Evolutionary conservation across 2,113 vertebrate genomes (phyloP), one percentile per base, ranked within the genome.

Genomic region (Gambusia holbrooki): DNA sequence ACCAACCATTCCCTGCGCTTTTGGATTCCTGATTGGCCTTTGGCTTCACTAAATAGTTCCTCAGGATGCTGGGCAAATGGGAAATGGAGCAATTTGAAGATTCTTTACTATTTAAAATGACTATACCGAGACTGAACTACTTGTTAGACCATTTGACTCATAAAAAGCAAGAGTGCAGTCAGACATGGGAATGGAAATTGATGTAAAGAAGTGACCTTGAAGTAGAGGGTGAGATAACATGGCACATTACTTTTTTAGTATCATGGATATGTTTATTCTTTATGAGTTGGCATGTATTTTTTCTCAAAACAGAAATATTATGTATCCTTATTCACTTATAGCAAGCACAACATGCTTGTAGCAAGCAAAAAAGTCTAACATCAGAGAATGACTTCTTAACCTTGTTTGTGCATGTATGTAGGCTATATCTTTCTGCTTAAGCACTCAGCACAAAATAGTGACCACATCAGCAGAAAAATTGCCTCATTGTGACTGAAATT

Each of bases 51-150:
- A 81, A 90, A 86, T 5, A 66, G 45, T 89, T 69, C 76, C 81
- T 64, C 5, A 8, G 48, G 82, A 71, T 11, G 45, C 30, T 75
- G 45, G 45, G 69, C 76, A 80, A 85, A 83, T 87, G 75, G 83
- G 70, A 87, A 85, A 87, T 87, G 73, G 83, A 90, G 82, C 79
- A 84, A 84, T 84, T 90, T 84, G 80, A 84, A 79, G 69, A 68
- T 65, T 79, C 62, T 63, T 83, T 79, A 76, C 63, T 19, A 84
- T 73, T 81, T 74, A 76, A 82, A 81, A 86, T 69, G 76, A 77
- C 33, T 40, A 32, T 63, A 45, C 32, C 25, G 27, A 77, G 70
- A 76, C 80, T 74, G 79, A 78, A 71, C 32, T n/a, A 42, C 66
- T 73, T 10, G 67, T 48, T 67, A 76, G 69, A 37, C 35, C 35